A percentile compares a stretch with the other conserved stretches of the same genome.
These are phyloP conservation scores for Nylanderia fulva DNA, from an alignment of 1,140 invertebrate species.

Conservation along the genomic window DNA sequence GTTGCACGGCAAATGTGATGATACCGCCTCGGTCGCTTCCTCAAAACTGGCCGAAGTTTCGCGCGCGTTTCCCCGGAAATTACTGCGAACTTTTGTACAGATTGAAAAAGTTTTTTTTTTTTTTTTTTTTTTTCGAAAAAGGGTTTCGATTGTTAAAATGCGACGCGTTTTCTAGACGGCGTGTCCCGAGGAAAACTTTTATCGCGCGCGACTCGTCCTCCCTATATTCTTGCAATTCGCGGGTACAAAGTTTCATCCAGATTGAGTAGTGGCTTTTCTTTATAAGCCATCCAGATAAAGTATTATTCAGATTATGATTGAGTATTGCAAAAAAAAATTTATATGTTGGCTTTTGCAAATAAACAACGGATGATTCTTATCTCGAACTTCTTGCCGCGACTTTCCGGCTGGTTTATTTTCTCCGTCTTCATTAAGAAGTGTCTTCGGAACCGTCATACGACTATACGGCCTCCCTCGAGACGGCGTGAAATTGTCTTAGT, in stretches of 20 bases:
- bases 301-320: background rate
- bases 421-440: constrained; percentile 18
- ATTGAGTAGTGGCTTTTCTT: background rate
- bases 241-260: background rate
- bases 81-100: constrained; percentile 50
- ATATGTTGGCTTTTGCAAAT: background rate
- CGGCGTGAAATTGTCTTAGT: constrained; percentile 23
- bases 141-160: constrained; percentile 20
- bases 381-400: background rate
- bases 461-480: constrained; percentile 9
- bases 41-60: constrained; percentile 21
- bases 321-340: background rate
- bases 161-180: background rate
- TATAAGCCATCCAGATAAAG: constrained; percentile 22
- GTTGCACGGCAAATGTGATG: background rate
- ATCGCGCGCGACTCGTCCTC: constrained; percentile 9
- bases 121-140: too few relatives aligned
- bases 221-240: background rate
- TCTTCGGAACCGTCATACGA: background rate
- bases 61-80: constrained; percentile 36
- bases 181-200: constrained; percentile 19
- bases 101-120: constrained; percentile 62
- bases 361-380: background rate
- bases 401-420: constrained; percentile 2
- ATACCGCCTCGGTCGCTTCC: background rate